Conservation (phyloP, 2,113 vertebrate species). For the Pangasianodon hypophthalmus region DNA sequence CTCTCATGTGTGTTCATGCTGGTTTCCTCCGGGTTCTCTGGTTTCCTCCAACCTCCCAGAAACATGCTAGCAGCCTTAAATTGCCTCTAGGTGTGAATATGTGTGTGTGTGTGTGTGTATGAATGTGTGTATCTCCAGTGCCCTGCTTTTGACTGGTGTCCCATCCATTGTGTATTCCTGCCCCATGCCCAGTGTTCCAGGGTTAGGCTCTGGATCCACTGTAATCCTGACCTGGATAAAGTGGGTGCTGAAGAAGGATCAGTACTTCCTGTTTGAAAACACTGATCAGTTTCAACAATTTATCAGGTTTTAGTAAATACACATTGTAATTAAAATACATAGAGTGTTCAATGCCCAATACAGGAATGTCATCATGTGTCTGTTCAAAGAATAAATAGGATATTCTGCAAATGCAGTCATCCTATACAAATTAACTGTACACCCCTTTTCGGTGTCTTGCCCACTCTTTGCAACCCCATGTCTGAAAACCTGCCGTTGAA, state of each 20-base stretch:
- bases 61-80: background rate
- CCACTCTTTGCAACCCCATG: background rate
- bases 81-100: background rate
- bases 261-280: background rate
- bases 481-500: too few relatives aligned
- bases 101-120: background rate
- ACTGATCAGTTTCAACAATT: background rate
- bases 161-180: background rate
- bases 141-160: background rate
- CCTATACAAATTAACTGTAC: background rate
- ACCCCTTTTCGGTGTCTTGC: too few relatives aligned
- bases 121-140: background rate
- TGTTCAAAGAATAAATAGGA: background rate
- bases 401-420: background rate
- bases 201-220: background rate
- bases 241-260: background rate
- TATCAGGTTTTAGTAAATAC: background rate
- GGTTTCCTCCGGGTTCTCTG: background rate
- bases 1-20: background rate
- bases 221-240: background rate
- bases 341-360: background rate
- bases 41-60: background rate
- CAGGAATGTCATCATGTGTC: background rate
- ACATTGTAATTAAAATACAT: background rate
- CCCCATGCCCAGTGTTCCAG: too few relatives aligned